Base-by-base conservation (phyloP, 2,888 invertebrate genomes). In the Heliothis peltigera region DNA sequence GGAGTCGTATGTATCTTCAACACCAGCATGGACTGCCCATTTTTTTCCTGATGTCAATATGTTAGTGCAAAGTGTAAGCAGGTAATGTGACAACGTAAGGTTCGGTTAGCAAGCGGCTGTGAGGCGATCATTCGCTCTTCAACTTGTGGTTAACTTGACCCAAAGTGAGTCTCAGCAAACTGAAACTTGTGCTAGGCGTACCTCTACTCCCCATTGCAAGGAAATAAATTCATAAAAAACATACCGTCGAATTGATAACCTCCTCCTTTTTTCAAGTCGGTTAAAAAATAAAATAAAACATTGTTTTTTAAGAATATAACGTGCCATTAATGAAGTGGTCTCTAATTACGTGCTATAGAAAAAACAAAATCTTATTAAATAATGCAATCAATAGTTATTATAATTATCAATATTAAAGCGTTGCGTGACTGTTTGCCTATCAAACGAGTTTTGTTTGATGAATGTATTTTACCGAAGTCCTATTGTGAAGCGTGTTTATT, bases 61-160 rank as follows among this genome's bases (percentile, higher is more conserved):
- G 28, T 28, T 0, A 22, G 18, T 17, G n/a, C 19, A 35, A 46
- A 39, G n/a, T 8, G 15, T 15, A 8, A 28, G 8, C 18, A 22
- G 49, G 39, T 28, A 10, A 18, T 25, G 8, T 48, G n/a, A 39
- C 4, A 32, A n/a, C 39, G 7, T 19, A 15, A 17, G 43, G 19
- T 46, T 60, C 61, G 6, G 28, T 46, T n/a, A 42, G 47, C 18
- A n/a, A 51, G 25, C 35, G n/a, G 52, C 12, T 46, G 47, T 58
- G 47, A 19, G 17, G 17, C 43, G 64, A 64, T 47, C 49, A 64
- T 72, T 59, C 43, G 12, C 44, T 64, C 42, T 56, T 56, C 22
- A 71, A 64, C 48, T 56, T 53, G 18, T 32, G 56, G 54, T 56
- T n/a, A 59, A 66, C 59, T 66, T 55, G 17, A 66, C 56, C 25